Conservation (phyloP, 2,113 vertebrate genomes). For the Laterallus jamaicensis region DNA sequence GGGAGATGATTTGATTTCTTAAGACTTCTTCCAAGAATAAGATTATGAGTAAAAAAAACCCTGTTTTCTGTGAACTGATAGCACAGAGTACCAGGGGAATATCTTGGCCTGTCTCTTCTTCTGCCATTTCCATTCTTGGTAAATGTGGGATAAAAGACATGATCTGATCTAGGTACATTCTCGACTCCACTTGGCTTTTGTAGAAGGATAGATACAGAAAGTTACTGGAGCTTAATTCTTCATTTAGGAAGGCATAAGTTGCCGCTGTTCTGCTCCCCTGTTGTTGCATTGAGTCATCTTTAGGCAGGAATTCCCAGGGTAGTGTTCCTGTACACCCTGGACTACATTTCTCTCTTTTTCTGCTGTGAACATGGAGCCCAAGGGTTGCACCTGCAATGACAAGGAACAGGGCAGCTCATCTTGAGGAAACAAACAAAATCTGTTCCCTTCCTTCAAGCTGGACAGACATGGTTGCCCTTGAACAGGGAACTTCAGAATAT, state of each 20-base stretch:
- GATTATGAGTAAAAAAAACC: neutral
- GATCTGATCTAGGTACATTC: neutral
- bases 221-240: neutral
- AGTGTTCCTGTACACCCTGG: neutral
- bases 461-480: neutral
- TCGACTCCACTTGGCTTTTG: neutral
- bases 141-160: neutral
- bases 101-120: neutral
- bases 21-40: neutral
- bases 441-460: neutral
- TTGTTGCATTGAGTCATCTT: neutral
- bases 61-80: neutral
- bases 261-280: neutral
- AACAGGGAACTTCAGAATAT: neutral
- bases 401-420: neutral
- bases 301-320: neutral
- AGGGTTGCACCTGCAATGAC: neutral
- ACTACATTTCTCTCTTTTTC: neutral
- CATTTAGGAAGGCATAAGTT: neutral
- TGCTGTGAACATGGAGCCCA: neutral
- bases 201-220: neutral
- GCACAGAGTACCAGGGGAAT: neutral
- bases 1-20: neutral
- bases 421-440: neutral
- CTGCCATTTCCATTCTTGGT: neutral